A percentile compares a stretch with the other conserved stretches of the same genome.
Conservation (phyloP, 1,140 invertebrate species). For the Saccostrea glomerata region DNA sequence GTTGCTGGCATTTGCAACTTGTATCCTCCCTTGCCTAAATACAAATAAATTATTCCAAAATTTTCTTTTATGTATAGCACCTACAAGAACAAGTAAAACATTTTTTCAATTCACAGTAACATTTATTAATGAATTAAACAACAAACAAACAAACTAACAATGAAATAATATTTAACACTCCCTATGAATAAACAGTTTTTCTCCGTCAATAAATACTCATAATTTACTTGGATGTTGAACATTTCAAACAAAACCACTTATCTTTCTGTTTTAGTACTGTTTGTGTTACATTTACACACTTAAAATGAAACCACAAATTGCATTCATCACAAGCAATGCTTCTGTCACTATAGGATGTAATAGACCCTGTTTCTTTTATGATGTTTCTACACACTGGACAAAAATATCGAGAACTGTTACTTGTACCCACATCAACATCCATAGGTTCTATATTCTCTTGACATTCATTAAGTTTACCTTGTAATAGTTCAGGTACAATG, state of each 20-base stretch:
- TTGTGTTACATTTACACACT: background rate
- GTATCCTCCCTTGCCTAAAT: background rate
- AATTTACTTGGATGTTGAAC: background rate
- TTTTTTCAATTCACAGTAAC: no score
- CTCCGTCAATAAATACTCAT: no score
- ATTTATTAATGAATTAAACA: no score
- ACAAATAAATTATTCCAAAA: no score
- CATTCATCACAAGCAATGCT: background rate
- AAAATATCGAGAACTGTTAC: background rate
- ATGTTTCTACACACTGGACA: no score
- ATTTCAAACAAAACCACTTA: background rate
- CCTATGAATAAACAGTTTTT: no score
- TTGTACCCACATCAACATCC: background rate
- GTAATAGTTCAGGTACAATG: background rate
- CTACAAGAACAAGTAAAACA: no score
- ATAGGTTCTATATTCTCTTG: no score
- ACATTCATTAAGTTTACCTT: background rate
- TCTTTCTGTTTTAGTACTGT: background rate
- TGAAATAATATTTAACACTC: no score
- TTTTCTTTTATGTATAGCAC: no score
- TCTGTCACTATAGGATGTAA: background rate
- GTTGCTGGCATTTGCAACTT: background rate
- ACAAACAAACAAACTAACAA: no score
- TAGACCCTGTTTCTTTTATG: no score
- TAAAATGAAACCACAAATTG: background rate